Conservation (phyloP, 2,888 invertebrate species). For the Rhodophaea formosa region DNA sequence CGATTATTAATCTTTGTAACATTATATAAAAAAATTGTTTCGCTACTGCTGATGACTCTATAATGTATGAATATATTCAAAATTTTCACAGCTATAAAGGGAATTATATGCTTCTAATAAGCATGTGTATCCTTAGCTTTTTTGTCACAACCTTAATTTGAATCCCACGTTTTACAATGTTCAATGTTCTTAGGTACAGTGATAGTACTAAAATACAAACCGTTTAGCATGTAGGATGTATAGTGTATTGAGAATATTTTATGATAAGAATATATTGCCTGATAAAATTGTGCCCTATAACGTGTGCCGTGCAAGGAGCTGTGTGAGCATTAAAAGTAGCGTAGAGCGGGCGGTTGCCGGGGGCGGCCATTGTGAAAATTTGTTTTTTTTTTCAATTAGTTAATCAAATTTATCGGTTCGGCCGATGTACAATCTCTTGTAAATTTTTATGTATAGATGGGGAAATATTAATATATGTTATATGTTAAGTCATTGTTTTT, state of each 20-base stretch:
- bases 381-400: conserved; percentile 51
- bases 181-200: conserved; percentile 51
- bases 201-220: conserved; percentile 64
- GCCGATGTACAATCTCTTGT: conserved; percentile 76
- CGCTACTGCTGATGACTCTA: too few species aligned
- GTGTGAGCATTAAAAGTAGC: conserved; percentile 37
- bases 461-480: conserved; percentile 77
- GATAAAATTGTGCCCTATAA: conserved; percentile 68
- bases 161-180: conserved; percentile 36
- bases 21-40: too few species aligned
- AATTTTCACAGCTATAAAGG: too few species aligned
- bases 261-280: conserved; percentile 57
- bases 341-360: conserved; percentile 37
- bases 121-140: conserved; percentile 14
- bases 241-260: conserved; percentile 34
- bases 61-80: too few species aligned
- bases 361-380: conserved; percentile 37
- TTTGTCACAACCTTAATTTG: conserved; percentile 26
- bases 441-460: conserved; percentile 78
- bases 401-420: conserved; percentile 60
- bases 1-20: too few species aligned
- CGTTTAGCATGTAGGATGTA: conserved; percentile 58
- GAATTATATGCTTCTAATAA: background rate
- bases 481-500: conserved; percentile 63
- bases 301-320: conserved; percentile 62